phyloP scores from a whole-genome alignment of 2,888 invertebrate genomes.

The Plemyria rubiginata region DNA sequence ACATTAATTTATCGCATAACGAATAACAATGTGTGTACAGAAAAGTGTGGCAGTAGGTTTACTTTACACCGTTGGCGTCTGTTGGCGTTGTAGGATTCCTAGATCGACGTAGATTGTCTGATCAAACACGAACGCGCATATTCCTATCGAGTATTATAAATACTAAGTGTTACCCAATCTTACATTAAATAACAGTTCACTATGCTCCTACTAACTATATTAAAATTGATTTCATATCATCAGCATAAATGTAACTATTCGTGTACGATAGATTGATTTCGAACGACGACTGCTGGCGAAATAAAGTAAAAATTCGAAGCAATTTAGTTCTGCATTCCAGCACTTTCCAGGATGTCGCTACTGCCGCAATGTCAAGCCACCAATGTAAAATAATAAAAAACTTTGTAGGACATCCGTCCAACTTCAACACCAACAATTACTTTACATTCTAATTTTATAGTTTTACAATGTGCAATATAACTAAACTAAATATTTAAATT shows the following conservation, averaged over 20 bases:
- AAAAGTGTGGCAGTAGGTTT: conserved; percentile 51
- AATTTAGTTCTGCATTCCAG: conserved; percentile 65
- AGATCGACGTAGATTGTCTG: conserved; percentile 57
- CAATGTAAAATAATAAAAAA: conserved; percentile 14
- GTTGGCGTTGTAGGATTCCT: conserved; percentile 50
- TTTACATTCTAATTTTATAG: background rate
- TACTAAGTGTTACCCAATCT: conserved; percentile 81
- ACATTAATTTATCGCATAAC: conserved; percentile 28
- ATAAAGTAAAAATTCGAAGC: conserved; percentile 58
- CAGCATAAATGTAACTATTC: conserved; percentile 82
- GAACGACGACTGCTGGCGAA: conserved; percentile 77
- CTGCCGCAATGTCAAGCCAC: conserved; percentile 39
- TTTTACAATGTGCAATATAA: background rate
- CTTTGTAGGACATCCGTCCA: conserved; percentile 20
- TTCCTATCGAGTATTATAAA: conserved; percentile 80
- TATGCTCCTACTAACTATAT: conserved; percentile 84
- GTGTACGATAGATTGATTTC: conserved; percentile 81
- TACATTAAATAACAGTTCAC: conserved; percentile 85
- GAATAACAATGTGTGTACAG: conserved; percentile 32
- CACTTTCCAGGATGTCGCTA: conserved; percentile 62
- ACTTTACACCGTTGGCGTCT: too few species aligned
- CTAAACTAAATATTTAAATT: too few species aligned
- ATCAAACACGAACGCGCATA: conserved; percentile 81
- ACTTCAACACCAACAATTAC: conserved; percentile 5
- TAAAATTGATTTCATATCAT: conserved; percentile 84